These are phyloP conservation scores for Chaetura pelagica DNA, from an alignment of 2,113 vertebrate species.

Conservation along the genomic window DNA sequence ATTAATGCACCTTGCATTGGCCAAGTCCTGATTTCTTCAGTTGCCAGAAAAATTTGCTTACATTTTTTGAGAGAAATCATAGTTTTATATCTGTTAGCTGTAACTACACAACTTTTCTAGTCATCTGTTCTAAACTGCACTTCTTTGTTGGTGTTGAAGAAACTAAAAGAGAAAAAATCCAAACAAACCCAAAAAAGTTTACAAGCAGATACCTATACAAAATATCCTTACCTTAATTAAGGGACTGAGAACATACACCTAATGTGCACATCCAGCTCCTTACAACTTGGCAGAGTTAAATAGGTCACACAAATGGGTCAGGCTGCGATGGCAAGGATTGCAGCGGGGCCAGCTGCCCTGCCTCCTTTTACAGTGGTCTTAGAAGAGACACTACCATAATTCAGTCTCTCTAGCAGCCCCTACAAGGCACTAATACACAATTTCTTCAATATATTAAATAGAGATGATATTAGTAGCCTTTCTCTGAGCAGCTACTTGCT, in stretches of 20 bases:
- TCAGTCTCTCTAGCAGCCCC: background rate
- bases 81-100: background rate
- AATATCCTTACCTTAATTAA: background rate
- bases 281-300: background rate
- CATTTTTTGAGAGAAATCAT: background rate
- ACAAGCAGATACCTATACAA: background rate
- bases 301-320: constrained; percentile 34
- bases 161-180: background rate
- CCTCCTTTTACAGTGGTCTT: background rate
- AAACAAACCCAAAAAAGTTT: background rate
- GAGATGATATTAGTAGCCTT: background rate
- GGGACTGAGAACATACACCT: background rate
- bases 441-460: background rate
- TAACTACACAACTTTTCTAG: background rate
- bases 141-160: background rate
- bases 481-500: background rate
- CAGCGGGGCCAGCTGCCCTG: background rate
- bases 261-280: background rate
- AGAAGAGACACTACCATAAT: background rate
- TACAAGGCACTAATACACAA: background rate
- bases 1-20: background rate
- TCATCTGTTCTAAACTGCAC: background rate
- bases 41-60: background rate
- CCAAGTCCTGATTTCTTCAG: background rate
- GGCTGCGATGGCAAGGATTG: background rate